Evolutionary conservation across 2,888 invertebrate species (phyloP), one percentile per base, ranked within the genome.

Genomic region (Ariolimax columbianus): DNA sequence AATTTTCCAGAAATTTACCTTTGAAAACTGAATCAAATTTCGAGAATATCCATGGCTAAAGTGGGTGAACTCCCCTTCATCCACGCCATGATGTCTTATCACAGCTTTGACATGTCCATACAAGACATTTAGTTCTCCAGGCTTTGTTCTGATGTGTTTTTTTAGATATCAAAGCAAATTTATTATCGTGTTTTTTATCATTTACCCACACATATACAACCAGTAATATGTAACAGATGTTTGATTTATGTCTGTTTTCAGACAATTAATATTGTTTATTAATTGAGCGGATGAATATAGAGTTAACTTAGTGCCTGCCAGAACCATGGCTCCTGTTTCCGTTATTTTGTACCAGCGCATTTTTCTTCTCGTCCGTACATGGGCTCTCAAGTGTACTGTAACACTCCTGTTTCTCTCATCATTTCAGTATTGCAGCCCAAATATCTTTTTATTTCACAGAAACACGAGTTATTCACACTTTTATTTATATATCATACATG

Each of bases 31-130:
- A 81, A 77, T 68, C 66, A 81, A 80, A 68, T 81, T 77, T 47
- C 75, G 51, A 63, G 55, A 85, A 81, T 79, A 73, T 81, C 81
- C 85, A 85, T 85, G 81, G 85, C 85, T 36, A 68, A 77, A 81
- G 81, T 81, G 86, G 88, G 87, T 88, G 86, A 88, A 87, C 88
- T 88, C 88, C 88, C 88, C 88, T 88, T 84, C 84, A 77, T 86
- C 87, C 86, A 85, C 88, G 88, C 87, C 88, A 87, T 87, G 85
- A 82, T 85, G 81, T 77, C 85, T 77, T 82, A 38, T 75, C 63
- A 82, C 85, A 63, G 75, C 80, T 66, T 70, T 0, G n/a, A 33
- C 38, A 81, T 82, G 68, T 43, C 38, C 51, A n/a, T 77, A 70
- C 36, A 63, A 82, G 51, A 80, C 59, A 81, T 68, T 33, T 80